Base-by-base conservation (phyloP, 2,797 vertebrate genomes). In the Gallirallus australis region DNA sequence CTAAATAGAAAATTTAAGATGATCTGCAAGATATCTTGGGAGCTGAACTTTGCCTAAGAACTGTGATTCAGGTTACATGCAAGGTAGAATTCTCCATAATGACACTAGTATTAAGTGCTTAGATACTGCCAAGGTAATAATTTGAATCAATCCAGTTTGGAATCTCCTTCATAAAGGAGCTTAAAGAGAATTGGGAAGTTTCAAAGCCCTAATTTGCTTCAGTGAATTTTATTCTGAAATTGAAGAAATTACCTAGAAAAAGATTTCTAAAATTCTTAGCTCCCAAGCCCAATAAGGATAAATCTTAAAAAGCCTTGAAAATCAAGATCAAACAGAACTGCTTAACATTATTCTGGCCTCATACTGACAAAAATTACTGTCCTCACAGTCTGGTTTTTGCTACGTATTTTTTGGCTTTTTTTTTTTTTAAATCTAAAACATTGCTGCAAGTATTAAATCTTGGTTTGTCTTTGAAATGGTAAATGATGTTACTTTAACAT, bases 271-370 rank as follows among this genome's bases (percentile, higher is more conserved):
- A 91, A 88, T 81, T 35, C 19, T 25, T 17, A 73, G 25, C 23
- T 83, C 25, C 37, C 40, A 91, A 88, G 5, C 9, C 6, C 6
- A 40, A 3, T 10, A 45, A 82, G 33, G 24, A 70, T 42, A 89
- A 89, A 57, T 4, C 19, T 77, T 52, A 15, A 88, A 89, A 70
- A 63, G 1, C 10, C 48, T 56, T 60, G 39, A 84, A 89, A 87
- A 48, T 28, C 15, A 75, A 21, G 23, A 63, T 61, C 21, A 81
- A 77, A 31, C 13, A 60, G 13, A 85, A n/a, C 13, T 4, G 1
- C 4, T 50, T 56, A 68, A 71, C 0, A 0, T 60, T 77, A 31
- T 66, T 69, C n/a, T 33, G 28, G 14, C 13, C 21, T 45, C 4
- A 48, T n/a, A 69, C 3, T 52, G 42, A 70, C 48, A 56, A 12